phyloP scores from a whole-genome alignment of 2,888 invertebrate species.

The Sicus ferrugineus region DNA sequence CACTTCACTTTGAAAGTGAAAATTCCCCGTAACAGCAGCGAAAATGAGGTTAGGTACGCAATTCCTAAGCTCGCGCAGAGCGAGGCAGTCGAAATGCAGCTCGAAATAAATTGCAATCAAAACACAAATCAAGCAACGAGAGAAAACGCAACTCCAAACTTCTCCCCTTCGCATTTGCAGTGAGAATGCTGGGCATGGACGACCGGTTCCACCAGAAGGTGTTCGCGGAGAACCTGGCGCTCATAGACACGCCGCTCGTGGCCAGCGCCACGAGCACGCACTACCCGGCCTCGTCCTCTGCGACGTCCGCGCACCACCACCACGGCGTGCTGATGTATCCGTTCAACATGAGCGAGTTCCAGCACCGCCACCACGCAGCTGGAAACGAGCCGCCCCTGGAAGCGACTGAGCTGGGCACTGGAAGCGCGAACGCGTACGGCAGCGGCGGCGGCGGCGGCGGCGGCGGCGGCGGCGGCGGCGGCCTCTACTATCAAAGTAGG shows the following conservation, averaged over 20 bases:
- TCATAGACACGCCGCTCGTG: slow-evolving; percentile 65
- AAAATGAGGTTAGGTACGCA: too few species aligned
- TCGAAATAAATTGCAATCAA: not conserved
- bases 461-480: slow-evolving; percentile 38
- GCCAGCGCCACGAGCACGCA: slow-evolving; percentile 57
- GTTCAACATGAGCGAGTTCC: slow-evolving; percentile 60
- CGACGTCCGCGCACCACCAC: slow-evolving; percentile 36
- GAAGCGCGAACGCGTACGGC: slow-evolving; percentile 46
- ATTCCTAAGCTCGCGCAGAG: too few species aligned
- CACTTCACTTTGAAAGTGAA: not conserved
- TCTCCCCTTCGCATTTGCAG: slow-evolving; percentile 60
- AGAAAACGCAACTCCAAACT: slow-evolving; percentile 34
- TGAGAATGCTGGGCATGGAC: slow-evolving; percentile 66
- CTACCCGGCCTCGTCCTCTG: slow-evolving; percentile 51
- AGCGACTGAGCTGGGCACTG: slow-evolving; percentile 58
- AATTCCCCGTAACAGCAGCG: too few species aligned
- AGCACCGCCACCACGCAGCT: slow-evolving; percentile 43
- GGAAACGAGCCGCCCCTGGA: slow-evolving; percentile 53
- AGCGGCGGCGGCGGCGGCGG: too few species aligned
- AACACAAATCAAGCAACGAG: not conserved
- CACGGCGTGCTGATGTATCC: slow-evolving; percentile 55
- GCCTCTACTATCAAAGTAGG: slow-evolving; percentile 64
- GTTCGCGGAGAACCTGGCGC: slow-evolving; percentile 64
- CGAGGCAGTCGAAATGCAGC: not conserved
- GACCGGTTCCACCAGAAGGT: slow-evolving; percentile 64